Evolutionary conservation across 1,140 invertebrate species (phyloP), one percentile per base, ranked within the genome.

Genomic region (Phocides pigmalion): DNA sequence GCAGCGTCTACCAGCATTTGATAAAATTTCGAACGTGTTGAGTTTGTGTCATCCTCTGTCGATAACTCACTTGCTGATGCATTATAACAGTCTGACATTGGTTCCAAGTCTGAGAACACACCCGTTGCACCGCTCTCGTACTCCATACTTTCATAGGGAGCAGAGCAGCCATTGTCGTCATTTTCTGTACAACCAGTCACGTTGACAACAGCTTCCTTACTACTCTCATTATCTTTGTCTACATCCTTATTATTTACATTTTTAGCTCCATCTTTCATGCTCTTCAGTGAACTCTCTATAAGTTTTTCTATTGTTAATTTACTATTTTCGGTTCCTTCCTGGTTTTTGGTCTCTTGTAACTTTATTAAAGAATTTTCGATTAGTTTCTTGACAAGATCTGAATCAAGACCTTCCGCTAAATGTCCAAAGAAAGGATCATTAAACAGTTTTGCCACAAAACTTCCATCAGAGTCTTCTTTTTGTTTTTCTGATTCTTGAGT

Each of bases 41-140:
- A 92, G 56, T 91, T 91, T 56, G 86, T 91, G 14, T 94, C 93
- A 71, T 94, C 93, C 84, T 94, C 93, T 11, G 93, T 93, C 5
- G 94, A 93, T 12, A 94, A 66, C 68, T 93, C 93, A 74, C 93
- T 93, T 17, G 93, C 93, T 53, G 93, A 93, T 62, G 93, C 93
- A 64, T 94, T 94, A 74, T 95, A 95, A 86, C 94, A 95, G 72
- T 95, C 94, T n/a, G 94, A 95, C 79, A 92, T 84, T 65, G 88
- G 91, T 79, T 92, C 91, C 59, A 84, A 78, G 73, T 92, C 91
- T 72, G 90, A 92, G 79, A 90, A 91, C 73, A 88, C 76, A 74
- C 89, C 91, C 64, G 84, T 78, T 61, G 83, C 74, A 80, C 91
- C 90, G 77, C 88, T 92, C 80, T 92, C 91, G 68, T 92, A 92